phyloP scores from a whole-genome alignment of 37 sponge, comb jelly and placozoan species.

The Halichondria panicea region DNA sequence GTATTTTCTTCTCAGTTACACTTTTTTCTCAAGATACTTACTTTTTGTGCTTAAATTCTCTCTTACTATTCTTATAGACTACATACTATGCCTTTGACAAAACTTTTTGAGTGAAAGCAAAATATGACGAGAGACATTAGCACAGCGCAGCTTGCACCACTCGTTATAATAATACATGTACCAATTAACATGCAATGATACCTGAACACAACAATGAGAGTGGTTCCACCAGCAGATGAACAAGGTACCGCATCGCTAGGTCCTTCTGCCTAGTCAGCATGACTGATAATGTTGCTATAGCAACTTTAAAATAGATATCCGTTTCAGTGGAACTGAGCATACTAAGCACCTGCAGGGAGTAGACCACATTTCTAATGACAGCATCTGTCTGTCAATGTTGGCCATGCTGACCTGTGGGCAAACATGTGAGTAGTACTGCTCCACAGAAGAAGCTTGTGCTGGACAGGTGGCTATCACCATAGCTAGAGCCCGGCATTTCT shows the following conservation, averaged over 20 bases:
- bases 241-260: slow-evolving; percentile 17
- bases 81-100: no score
- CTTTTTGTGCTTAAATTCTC: no score
- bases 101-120: no score
- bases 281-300: slow-evolving; percentile 30
- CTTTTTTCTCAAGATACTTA: no score
- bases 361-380: neutral
- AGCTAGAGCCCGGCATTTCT: slow-evolving; percentile 52
- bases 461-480: slow-evolving; percentile 63
- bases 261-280: slow-evolving; percentile 39
- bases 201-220: slow-evolving; percentile 21
- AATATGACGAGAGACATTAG: no score
- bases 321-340: slow-evolving; percentile 11
- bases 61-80: no score
- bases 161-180: neutral
- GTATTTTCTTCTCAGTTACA: no score
- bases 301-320: slow-evolving; percentile 21
- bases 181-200: neutral
- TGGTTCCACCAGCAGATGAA: slow-evolving; percentile 28
- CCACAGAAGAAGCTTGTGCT: slow-evolving; percentile 23
- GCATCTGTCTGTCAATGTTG: neutral
- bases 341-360: slow-evolving; percentile 17
- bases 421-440: slow-evolving; percentile 57
- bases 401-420: slow-evolving; percentile 73
- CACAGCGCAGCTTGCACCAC: no score